Conservation (phyloP, 2,113 vertebrate genomes). For the Toxotes chatareus region DNA sequence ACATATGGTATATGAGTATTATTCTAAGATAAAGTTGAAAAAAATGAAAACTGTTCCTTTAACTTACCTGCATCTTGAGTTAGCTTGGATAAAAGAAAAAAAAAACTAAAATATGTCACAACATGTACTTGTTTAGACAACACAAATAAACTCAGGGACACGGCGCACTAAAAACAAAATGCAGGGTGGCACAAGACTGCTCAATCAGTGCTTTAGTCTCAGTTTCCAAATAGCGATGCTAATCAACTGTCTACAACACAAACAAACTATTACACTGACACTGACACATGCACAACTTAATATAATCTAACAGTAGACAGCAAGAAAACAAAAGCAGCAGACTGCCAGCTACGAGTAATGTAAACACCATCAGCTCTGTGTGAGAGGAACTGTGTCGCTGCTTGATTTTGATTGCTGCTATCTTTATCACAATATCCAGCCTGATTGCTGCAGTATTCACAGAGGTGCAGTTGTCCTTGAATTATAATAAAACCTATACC, state of each 20-base stretch:
- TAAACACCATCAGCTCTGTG: constrained; percentile 48
- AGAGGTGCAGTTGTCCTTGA: background rate
- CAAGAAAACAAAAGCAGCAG: constrained; percentile 49
- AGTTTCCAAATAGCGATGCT: constrained; percentile 30
- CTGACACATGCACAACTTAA: background rate
- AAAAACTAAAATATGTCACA: background rate
- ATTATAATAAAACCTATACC: background rate
- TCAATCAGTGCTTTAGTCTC: constrained; percentile 23
- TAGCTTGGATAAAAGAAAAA: background rate
- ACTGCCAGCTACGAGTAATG: constrained; percentile 11
- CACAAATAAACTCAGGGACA: background rate
- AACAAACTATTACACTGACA: constrained; percentile 30
- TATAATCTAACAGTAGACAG: constrained; percentile 37
- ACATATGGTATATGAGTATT: background rate
- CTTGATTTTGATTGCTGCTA: constrained; percentile 60
- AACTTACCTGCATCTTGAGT: background rate
- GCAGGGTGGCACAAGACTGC: constrained; percentile 5
- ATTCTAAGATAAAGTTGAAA: background rate
- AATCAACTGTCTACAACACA: constrained; percentile 33
- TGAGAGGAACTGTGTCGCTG: constrained; percentile 47
- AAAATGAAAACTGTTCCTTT: background rate
- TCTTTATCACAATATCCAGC: constrained; percentile 47
- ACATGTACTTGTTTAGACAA: background rate
- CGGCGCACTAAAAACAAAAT: background rate
- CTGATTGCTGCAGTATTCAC: constrained; percentile 47